Base-by-base conservation (phyloP, 1,140 invertebrate species). In the Gyrodactylus salaris region DNA sequence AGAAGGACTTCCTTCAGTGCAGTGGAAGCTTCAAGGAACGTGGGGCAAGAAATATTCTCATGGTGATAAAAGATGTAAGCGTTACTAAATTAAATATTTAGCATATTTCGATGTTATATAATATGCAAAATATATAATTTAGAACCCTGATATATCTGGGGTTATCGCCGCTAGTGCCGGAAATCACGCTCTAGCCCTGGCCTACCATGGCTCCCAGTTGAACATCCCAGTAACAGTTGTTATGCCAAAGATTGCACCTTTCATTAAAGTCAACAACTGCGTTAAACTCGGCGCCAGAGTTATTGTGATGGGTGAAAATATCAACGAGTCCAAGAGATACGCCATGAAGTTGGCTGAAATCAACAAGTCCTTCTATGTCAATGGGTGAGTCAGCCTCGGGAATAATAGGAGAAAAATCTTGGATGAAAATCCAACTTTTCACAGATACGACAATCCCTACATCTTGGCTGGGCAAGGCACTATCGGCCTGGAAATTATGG, bases 21-120 rank as follows among this genome's bases (percentile, higher is more conserved):
- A 93, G 89, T 16, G 90, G 91, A 79, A 91, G 88, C 80, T 92
- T 92, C 78, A 91, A 92, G 81, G 91, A 93, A 79, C 84, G 91
- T 75, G 91, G 91, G 1, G 90, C 90, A 0, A 83, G 90, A 16
- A 88, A 89, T 78, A 87, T 88, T 0, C 78, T 94, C 19, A 77
- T 89, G 25, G 85, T 86, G 78, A 78, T 94, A n/a, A 79, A 84
- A 0, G 72, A 78, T 75, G 80, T 80, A 77, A 76, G 75, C 76
- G 34, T 7, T 54, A 7, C n/a, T 1, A 73, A 22, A 27, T 7
- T 7, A 0, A 73, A 23, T 68, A 16, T 69, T n/a, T n/a, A n/a
- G n/a, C n/a, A n/a, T n/a, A 7, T 23, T 23, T 19, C 70, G 16
- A 19, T 68, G 34, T 19, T 19, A 68, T 21, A 19, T 19, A 16